phyloP scores from a whole-genome alignment of 2,113 vertebrate genomes.

The Candoia aspera region DNA sequence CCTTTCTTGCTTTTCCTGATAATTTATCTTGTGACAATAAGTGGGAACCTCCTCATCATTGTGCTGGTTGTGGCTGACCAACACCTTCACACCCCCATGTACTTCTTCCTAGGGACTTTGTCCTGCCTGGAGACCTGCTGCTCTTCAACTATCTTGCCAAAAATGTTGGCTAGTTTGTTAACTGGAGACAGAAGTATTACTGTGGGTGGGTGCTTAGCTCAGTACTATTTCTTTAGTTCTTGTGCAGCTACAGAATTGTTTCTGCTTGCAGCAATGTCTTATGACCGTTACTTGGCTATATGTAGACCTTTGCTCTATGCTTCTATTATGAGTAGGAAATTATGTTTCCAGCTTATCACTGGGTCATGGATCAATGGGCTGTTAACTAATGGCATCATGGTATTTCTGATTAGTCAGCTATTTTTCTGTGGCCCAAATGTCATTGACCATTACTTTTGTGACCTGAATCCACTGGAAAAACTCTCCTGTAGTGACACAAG shows the following conservation, averaged over 20 bases:
- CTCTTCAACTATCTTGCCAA: background rate
- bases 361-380: conserved; percentile 34
- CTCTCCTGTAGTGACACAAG: background rate
- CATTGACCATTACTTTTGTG: conserved; percentile 13
- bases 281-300: conserved; percentile 31
- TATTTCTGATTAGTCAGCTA: background rate
- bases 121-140: background rate
- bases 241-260: background rate
- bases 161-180: background rate
- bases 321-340: conserved; percentile 20
- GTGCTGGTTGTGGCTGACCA: background rate
- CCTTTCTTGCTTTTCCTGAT: background rate
- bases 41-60: background rate
- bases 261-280: background rate
- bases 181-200: background rate
- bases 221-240: background rate
- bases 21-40: background rate
- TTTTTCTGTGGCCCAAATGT: background rate
- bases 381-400: conserved; percentile 13
- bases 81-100: background rate
- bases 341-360: conserved; percentile 6
- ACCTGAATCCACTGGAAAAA: background rate
- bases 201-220: background rate
- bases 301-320: conserved; percentile 42
- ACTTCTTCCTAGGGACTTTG: background rate